Evolutionary conservation across 2,888 invertebrate genomes (phyloP).

Genomic region (Lasioglossum lativentre): DNA sequence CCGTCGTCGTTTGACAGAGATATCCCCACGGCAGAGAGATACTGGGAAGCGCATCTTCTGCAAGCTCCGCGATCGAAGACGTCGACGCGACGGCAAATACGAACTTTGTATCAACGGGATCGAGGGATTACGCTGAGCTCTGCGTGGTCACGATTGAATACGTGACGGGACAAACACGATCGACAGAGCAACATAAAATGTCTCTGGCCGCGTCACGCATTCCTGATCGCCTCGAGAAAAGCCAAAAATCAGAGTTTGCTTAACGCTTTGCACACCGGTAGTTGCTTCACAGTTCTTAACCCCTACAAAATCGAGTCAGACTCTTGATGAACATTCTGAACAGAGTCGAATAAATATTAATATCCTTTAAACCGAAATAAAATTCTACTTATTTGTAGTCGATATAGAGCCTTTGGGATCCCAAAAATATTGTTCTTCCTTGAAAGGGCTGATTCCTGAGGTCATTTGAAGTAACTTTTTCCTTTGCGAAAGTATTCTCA

Average conservation of each 20-base stretch:
- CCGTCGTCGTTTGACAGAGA: slow-evolving; percentile 44
- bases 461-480: too few species aligned
- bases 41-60: slow-evolving; percentile 51
- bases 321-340: too few species aligned
- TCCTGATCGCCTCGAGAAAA: background rate
- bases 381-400: too few species aligned
- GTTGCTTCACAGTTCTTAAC: too few species aligned
- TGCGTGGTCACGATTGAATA: slow-evolving; percentile 58
- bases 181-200: slow-evolving; percentile 9
- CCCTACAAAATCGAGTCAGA: too few species aligned
- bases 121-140: slow-evolving; percentile 19
- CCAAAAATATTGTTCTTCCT: too few species aligned
- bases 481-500: too few species aligned
- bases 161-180: slow-evolving; percentile 2
- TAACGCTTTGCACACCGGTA: background rate
- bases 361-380: too few species aligned
- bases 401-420: too few species aligned
- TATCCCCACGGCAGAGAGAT: slow-evolving; percentile 47
- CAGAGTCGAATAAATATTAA: too few species aligned
- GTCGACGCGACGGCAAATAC: slow-evolving; percentile 53
- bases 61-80: slow-evolving; percentile 34
- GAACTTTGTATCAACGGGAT: slow-evolving; percentile 38
- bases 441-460: too few species aligned
- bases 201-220: background rate
- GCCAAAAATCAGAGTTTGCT: background rate